Evolutionary conservation across 2,888 invertebrate species (phyloP).

Genomic region (Tipula helvola): DNA sequence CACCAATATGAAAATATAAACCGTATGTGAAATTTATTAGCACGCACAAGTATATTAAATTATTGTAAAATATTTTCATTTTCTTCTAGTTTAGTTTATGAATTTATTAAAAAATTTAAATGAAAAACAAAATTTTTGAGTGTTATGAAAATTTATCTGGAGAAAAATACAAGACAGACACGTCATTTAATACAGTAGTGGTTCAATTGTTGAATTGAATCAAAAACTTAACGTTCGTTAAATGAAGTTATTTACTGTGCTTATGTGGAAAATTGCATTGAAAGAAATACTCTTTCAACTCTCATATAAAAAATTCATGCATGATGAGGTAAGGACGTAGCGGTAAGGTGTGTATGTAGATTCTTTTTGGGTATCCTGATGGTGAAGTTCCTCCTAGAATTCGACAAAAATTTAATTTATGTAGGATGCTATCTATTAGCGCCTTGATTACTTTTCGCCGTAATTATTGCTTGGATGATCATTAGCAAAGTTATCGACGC

Average conservation of each 20-base stretch:
- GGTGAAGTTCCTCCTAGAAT: too few species aligned
- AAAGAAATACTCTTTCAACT: too few species aligned
- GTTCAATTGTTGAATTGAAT: neutral
- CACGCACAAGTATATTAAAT: neutral
- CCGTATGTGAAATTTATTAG: constrained; percentile 32
- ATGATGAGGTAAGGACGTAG: too few species aligned
- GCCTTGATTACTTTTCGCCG: too few species aligned
- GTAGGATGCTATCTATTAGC: too few species aligned
- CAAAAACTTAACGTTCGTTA: constrained; percentile 6
- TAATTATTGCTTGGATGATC: too few species aligned
- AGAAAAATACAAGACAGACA: neutral
- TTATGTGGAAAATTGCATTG: neutral
- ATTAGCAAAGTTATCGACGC: too few species aligned
- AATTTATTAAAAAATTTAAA: neutral
- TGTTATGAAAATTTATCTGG: neutral
- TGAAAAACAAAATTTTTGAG: neutral
- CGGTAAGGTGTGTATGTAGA: too few species aligned
- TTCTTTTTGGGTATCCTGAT: too few species aligned
- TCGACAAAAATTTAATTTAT: too few species aligned
- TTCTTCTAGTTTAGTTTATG: neutral
- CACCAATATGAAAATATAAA: constrained; percentile 95
- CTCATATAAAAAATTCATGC: too few species aligned
- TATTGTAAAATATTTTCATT: neutral
- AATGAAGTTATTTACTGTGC: neutral
- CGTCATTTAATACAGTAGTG: neutral